Percentiles rank a stretch among this genome's conserved stretches.
Conservation (phyloP, 2,888 invertebrate species). For the Parapristionchus giblindavisi region DNA sequence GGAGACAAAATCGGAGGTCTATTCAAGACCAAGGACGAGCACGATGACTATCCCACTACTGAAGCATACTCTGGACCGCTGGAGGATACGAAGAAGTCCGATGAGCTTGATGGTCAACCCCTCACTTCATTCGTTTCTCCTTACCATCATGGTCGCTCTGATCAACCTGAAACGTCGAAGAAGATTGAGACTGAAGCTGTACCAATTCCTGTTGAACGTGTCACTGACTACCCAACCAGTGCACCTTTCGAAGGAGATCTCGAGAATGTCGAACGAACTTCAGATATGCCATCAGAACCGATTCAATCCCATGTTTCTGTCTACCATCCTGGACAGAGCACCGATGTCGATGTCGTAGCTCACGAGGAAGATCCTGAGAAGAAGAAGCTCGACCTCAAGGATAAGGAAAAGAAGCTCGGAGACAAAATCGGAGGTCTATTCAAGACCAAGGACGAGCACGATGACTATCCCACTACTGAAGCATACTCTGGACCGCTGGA, state of each 20-base stretch:
- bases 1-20: neutral
- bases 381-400: neutral
- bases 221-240: neutral
- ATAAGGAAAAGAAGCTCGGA: neutral
- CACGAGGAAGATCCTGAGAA: neutral
- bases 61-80: neutral
- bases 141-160: neutral
- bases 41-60: neutral
- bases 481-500: neutral
- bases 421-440: neutral
- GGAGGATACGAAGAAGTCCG: neutral
- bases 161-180: neutral
- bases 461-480: neutral
- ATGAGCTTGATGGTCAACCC: neutral
- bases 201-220: neutral
- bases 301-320: neutral
- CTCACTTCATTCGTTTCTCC: neutral
- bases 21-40: neutral
- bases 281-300: neutral
- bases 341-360: neutral
- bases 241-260: neutral
- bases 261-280: neutral
- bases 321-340: neutral
- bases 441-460: constrained; percentile 10
- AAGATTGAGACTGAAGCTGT: neutral